These are phyloP conservation scores for Perccottus glenii DNA, from an alignment of 2,113 vertebrate species.

Conservation along the genomic window DNA sequence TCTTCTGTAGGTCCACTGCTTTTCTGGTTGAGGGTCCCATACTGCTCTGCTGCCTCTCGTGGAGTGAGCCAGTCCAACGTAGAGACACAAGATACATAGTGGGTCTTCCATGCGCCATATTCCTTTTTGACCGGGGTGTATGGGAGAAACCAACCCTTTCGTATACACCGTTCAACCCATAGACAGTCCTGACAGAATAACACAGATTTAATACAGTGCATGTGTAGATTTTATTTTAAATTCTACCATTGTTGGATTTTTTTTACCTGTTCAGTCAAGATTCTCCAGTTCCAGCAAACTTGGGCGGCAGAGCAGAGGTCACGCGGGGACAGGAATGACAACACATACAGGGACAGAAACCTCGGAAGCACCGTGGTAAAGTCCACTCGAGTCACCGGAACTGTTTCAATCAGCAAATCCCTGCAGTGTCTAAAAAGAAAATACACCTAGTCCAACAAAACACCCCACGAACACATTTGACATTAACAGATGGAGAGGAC, in stretches of 20 bases:
- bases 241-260: too few species aligned
- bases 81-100: constrained; percentile 78
- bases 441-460: neutral
- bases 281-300: constrained; percentile 89
- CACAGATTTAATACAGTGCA: neutral
- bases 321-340: constrained; percentile 84
- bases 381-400: constrained; percentile 77
- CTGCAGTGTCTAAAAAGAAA: constrained; percentile 73
- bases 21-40: constrained; percentile 74
- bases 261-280: constrained; percentile 87
- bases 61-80: constrained; percentile 77
- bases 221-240: too few species aligned
- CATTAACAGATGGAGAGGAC: neutral
- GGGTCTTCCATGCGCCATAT: constrained; percentile 81
- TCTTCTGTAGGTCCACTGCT: constrained; percentile 59
- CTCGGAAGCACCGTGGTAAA: constrained; percentile 84
- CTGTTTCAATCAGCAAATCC: constrained; percentile 77
- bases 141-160: constrained; percentile 84
- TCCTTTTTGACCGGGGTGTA: constrained; percentile 76
- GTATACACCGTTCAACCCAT: constrained; percentile 79
- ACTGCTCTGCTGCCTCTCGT: constrained; percentile 69
- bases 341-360: constrained; percentile 84
- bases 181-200: constrained; percentile 77
- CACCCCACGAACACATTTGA: too few species aligned
- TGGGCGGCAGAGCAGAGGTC: constrained; percentile 83